Evolutionary conservation across 2,113 vertebrate genomes (phyloP).

Genomic region (Salvelinus alpinus): DNA sequence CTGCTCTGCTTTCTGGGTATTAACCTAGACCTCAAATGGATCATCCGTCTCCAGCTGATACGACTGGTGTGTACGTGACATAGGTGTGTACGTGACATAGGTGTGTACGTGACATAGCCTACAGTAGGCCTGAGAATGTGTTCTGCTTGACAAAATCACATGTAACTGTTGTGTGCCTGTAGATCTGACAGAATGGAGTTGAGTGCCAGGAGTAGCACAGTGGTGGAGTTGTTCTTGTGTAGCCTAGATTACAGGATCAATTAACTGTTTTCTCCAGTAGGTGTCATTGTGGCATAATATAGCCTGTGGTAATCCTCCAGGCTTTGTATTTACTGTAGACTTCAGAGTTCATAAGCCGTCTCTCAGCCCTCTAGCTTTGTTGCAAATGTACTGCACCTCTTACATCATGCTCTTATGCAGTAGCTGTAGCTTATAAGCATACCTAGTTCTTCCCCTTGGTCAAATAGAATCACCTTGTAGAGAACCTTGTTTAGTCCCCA

Average conservation of each 20-base stretch:
- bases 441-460: too few relatives aligned
- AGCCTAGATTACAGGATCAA: background rate
- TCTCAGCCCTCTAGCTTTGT: too few relatives aligned
- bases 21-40: slow-evolving; percentile 98
- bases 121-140: background rate
- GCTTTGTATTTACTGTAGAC: background rate
- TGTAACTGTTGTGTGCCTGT: background rate
- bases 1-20: slow-evolving; percentile 89
- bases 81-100: slow-evolving; percentile 82
- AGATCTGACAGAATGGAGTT: background rate
- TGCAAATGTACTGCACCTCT: too few relatives aligned
- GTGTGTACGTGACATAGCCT: slow-evolving; percentile 58
- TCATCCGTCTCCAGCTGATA: slow-evolving; percentile 90
- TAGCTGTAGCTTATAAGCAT: background rate
- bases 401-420: background rate
- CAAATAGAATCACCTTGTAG: too few relatives aligned
- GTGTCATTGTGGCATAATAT: slow-evolving; percentile 50
- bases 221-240: too few relatives aligned
- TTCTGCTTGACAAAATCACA: background rate
- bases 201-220: background rate
- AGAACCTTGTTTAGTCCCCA: too few relatives aligned
- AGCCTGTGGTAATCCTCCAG: background rate
- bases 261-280: slow-evolving; percentile 51
- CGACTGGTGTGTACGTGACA: slow-evolving; percentile 80
- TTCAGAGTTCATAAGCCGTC: background rate